Base-by-base conservation (phyloP, 1,140 invertebrate genomes). In the Brachionus asplanchnoidis region DNA sequence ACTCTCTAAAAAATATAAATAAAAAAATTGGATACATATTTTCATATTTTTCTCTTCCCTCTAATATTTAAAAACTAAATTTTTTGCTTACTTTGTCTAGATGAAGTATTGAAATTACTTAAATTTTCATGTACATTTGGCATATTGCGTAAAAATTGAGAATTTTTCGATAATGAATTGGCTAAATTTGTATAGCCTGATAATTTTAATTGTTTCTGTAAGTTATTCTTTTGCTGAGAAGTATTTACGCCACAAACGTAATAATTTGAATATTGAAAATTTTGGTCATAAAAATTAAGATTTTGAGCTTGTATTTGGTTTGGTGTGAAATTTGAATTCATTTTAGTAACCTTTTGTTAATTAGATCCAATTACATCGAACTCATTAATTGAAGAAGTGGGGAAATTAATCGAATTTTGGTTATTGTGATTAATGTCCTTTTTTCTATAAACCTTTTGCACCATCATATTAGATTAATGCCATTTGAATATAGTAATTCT, bases 121-220 rank as follows among this genome's bases (percentile, higher is more conserved):
- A 75, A 14, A 75, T 36, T 40, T 42, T 75, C 70, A 44, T 75
- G 20, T 20, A 23, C 70, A 75, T 75, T 75, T 17, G 70, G 70
- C 9, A 75, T 42, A 75, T 75, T 75, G 20, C 36, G 36, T 40
- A 75, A 44, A 44, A 75, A 75, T 42, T 75, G 32, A 42, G 70
- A 17, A 26, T 26, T 75, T 42, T 44, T 75, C 9, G 70, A 17
- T 14, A 75, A 42, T 14, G 65, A 11, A 42, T 75, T 75, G 28
- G 70, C 32, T 75, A 75, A 32, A 23, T 75, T 75, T 40, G 70
- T 75, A 20, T 17, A 75, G 17, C 8, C 44, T 14, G 70, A 42
- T 14, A 42, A 17, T 28, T 32, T 68, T 23, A 12, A 32, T 20
- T 26, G 14, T 20, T 75, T 75, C 3, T 40, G 14, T 20, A 17